Evolutionary conservation across 2,797 vertebrate species (phyloP), one percentile per base, ranked within the genome.

Genomic region (Passerculus sandwichensis): DNA sequence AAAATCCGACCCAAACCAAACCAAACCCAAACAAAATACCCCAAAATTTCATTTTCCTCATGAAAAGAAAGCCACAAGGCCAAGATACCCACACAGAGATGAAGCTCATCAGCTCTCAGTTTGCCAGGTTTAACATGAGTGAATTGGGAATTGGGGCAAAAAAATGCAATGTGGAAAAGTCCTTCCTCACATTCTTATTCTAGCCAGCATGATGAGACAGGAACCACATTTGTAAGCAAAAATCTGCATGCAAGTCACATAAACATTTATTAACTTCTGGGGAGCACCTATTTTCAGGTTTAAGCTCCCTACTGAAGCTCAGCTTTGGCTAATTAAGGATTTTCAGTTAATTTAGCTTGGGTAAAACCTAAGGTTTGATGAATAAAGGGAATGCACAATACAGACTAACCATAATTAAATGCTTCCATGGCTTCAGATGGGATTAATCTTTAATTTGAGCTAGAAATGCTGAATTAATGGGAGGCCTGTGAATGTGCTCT

Each of bases 351-450:
- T 90, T 81, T 88, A 74, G 30, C 65, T 50, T 64, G 50, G 32
- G 29, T 89, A 89, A 81, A 78, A 87, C 81, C 65, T 78, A 87
- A 88, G 27, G 8, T 89, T 92, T 91, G 89, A 75, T 67, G 54
- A 92, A 78, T 70, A 92, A 88, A 91, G 53, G 16, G 23, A 87
- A 78, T 36, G 19, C 29, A 34, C 32, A 87, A 48, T 44, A 57
- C 30, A 80, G 48, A 21, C 17, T 60, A 86, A 75, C 38, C 15
- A 40, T 89, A 91, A 93, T 93, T 90, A 88, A 93, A 89, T 71
- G n/a, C n/a, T 89, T 30, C 56, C 44, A 74, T 44, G 69, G 57
- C 25, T 89, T 96, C 66, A 92, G 34, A 56, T 57, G 44, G 66
- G 66, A 93, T 94, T 93, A 93, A 67, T 57, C 40, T 77, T 56